These are phyloP conservation scores for Hylia prasina DNA, from an alignment of 2,113 vertebrate species.

Conservation along the genomic window DNA sequence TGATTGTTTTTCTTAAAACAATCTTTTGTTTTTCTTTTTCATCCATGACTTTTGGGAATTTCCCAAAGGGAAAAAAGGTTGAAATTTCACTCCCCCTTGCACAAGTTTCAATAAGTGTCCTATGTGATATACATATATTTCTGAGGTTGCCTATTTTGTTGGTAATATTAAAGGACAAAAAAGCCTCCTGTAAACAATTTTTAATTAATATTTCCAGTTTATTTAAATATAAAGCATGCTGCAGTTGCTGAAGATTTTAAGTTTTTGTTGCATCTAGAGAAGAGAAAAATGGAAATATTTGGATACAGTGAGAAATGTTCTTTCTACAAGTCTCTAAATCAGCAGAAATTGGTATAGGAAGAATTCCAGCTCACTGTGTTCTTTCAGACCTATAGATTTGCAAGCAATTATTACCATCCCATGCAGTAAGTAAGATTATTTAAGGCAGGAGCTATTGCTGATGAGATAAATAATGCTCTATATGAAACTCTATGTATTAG, in stretches of 20 bases:
- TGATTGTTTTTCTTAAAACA: neutral
- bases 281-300: neutral
- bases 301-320: neutral
- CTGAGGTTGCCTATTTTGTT: neutral
- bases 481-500: neutral
- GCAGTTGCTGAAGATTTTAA: neutral
- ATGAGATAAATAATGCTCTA: neutral
- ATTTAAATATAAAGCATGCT: neutral
- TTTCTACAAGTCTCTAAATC: neutral
- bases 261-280: neutral
- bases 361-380: neutral
- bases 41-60: neutral
- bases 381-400: neutral
- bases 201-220: neutral
- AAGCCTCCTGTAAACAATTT: neutral
- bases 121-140: neutral
- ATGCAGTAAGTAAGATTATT: neutral
- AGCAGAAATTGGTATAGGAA: neutral
- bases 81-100: neutral
- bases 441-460: neutral
- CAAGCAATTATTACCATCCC: neutral
- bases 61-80: fast-evolving
- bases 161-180: neutral
- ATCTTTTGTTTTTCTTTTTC: too few relatives aligned
- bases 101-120: neutral